Base-by-base conservation (phyloP, 2,888 invertebrate species). In the Chymomyza amoena region DNA sequence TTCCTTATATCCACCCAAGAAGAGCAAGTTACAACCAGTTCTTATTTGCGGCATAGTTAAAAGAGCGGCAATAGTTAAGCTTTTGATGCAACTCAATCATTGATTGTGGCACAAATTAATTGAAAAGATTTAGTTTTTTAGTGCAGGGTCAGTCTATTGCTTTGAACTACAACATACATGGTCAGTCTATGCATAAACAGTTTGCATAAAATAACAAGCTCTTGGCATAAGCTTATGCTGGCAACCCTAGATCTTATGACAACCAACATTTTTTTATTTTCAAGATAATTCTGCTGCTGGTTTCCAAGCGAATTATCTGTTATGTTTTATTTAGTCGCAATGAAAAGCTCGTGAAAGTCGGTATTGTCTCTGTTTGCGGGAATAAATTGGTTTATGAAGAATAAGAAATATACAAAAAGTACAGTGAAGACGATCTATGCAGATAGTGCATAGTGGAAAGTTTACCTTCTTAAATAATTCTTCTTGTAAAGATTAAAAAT, bases 61-160 rank as follows among this genome's bases (percentile, higher is more conserved):
- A 54, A 54, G 54, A 45, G 39, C 13, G 1, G 13, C 25, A 4
- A 7, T 36, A 7, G 36, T 6, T 36, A 9, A 36, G 52, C 15
- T 16, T 4, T 52, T 52, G 16, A 6, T 7, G 52, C 52, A 52
- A n/a, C 16, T 25, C 52, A 52, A 63, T 50, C 28, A 32, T 50
- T 51, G 50, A 25, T 32, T 50, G 64, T 39, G 20, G 39, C 39
- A 16, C 45, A 45, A 39, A 20, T 75, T 79, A 74, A 88, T 85
- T 88, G 61, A 81, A 73, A 61, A 61, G 72, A 81, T 79, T 85
- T 72, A 59, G 61, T 57, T 72, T 77, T 84, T 73, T 59, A 76
- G 84, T 63, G 63, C 79, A 88, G 64, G 70, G 79, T 74, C 73
- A 25, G 18, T 18, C n/a, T 25, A 25, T 16, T 6, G 16, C 18